These are phyloP conservation scores for Nyctibius grandis DNA, from an alignment of 2,797 vertebrate genomes.

Conservation along the genomic window DNA sequence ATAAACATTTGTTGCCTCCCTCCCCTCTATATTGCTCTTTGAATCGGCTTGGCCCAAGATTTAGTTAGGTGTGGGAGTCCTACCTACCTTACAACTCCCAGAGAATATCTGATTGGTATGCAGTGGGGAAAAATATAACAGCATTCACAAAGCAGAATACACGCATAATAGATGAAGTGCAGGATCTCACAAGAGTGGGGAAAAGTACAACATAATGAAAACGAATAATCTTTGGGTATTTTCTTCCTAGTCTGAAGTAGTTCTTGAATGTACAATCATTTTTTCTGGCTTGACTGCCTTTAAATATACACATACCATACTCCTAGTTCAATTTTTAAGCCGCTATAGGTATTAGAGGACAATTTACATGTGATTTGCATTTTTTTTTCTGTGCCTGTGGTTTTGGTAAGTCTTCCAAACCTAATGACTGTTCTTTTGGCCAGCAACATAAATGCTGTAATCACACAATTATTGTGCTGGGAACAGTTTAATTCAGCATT, in stretches of 20 bases:
- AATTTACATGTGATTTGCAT: constrained; percentile 80
- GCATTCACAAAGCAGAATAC: neutral
- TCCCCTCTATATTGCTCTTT: neutral
- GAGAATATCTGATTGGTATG: neutral
- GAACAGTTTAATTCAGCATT: constrained; percentile 89
- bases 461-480: constrained; percentile 92
- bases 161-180: neutral
- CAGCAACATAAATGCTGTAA: constrained; percentile 87
- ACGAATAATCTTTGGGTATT: constrained; percentile 19
- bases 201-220: constrained; percentile 30
- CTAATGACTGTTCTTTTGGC: constrained; percentile 83
- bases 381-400: constrained; percentile 75
- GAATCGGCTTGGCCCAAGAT: neutral
- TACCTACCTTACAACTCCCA: neutral
- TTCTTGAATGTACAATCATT: constrained; percentile 28
- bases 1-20: neutral
- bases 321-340: constrained; percentile 64
- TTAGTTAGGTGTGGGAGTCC: neutral
- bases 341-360: constrained; percentile 74
- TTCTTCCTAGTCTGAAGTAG: constrained; percentile 44
- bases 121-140: neutral
- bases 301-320: constrained; percentile 56
- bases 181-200: neutral
- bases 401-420: constrained; percentile 81
- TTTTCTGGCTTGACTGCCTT: constrained; percentile 55